Evolutionary conservation across 2,797 vertebrate species (phyloP), one percentile per base, ranked within the genome.

Genomic region (Ctenochaetus hawaiiensis): DNA sequence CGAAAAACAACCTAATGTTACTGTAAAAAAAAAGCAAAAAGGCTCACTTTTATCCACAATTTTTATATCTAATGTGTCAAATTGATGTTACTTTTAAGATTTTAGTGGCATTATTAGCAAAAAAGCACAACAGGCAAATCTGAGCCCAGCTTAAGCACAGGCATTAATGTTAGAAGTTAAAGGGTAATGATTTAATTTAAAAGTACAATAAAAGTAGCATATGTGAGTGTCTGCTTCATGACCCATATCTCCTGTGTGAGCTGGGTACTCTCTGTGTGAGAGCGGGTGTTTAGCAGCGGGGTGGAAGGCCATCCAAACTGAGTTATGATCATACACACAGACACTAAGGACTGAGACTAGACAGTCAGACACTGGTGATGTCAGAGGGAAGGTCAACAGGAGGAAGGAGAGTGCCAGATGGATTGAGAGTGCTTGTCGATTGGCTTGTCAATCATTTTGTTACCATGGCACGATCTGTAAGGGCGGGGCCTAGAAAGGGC

Each of bases 401-500:
- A 78, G 72, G 74, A 88, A 83, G 80, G 75, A 71, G 64, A 70
- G 73, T 17, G 61, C 69, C 54, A 62, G 63, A 82, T 44, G 56
- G 63, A 85, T 67, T 3, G 44, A 77, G 79, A 52, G 6, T 23
- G 63, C 75, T 80, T n/a, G 72, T 84, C 82, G 57, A 87, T 86
- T 84, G 81, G 58, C 67, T 80, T 90, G 91, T 91, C 91, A 91
- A 76, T 93, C 90, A 90, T 80, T 75, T 45, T 48, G 91, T 88
- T 84, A 72, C 85, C 66, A 81, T 75, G 79, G 80, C 44, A 13
- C 48, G 45, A 77, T 77, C 79, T 78, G 74, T 62, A n/a, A 37
- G 76, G 90, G 86, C 14, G 70, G 75, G 51, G 82, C 65, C 72
- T 65, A 67, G 77, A 83, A 74, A 8, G 18, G 80, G 85, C 90